Conservation (phyloP, 2,113 vertebrate genomes). For the Pituophis catenifer region DNA sequence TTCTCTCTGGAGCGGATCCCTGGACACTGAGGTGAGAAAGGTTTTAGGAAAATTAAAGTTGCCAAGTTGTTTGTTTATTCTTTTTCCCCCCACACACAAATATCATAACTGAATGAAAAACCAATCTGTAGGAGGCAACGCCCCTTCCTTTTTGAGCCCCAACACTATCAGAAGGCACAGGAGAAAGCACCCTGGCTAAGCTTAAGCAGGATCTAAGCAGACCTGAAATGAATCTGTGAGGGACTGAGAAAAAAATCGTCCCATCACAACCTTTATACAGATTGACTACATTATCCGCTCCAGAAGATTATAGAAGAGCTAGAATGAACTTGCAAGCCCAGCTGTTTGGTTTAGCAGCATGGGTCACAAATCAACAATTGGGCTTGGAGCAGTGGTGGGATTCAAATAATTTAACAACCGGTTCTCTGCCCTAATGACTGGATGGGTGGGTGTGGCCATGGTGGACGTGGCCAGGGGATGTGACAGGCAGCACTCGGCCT, state of each 20-base stretch:
- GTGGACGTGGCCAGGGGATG: too few relatives aligned
- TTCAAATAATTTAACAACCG: too few relatives aligned
- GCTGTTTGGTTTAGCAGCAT: background rate
- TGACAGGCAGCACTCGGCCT: too few relatives aligned
- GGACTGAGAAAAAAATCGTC: background rate
- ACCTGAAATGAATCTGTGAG: background rate
- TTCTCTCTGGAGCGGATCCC: background rate
- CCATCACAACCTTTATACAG: background rate
- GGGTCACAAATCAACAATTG: background rate
- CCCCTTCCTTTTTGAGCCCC: background rate
- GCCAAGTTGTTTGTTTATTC: background rate
- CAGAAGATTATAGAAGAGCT: background rate
- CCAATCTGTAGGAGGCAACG: background rate
- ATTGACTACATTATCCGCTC: background rate
- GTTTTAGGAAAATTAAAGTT: background rate
- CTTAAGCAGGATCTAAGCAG: background rate
- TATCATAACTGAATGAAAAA: background rate
- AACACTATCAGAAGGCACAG: background rate
- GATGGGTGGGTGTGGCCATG: too few relatives aligned
- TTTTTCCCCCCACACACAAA: background rate
- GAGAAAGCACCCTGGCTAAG: background rate
- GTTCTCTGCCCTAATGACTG: too few relatives aligned
- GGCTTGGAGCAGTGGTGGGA: background rate
- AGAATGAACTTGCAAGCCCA: background rate
- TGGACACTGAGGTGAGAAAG: background rate